Conservation (phyloP, 2,888 invertebrate genomes). For the Cheilosia impressa region DNA sequence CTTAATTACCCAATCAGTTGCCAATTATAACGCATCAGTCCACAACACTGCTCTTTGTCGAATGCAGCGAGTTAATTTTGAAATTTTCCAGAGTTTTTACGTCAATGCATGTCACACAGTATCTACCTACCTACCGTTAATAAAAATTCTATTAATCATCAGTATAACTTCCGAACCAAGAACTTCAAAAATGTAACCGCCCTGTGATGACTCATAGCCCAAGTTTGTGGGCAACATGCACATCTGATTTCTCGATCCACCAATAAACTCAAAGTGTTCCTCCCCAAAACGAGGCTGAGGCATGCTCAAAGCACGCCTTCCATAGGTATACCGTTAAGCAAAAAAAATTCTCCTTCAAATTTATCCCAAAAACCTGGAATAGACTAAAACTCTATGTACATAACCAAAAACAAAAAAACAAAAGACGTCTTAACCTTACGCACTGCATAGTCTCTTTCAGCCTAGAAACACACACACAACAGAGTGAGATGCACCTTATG, state of each 20-base stretch:
- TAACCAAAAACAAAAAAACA: slow-evolving; percentile 46
- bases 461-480: slow-evolving; percentile 24
- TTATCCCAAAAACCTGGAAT: slow-evolving; percentile 34
- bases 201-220: slow-evolving; percentile 67
- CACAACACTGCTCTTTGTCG: slow-evolving; percentile 1
- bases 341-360: slow-evolving; percentile 41
- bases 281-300: slow-evolving; percentile 50
- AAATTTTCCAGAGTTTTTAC: slow-evolving; percentile 22
- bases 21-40: slow-evolving; percentile 40
- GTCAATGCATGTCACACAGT: slow-evolving; percentile 35
- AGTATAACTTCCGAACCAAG: neutral
- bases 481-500: slow-evolving; percentile 61
- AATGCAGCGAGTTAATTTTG: slow-evolving; percentile 9
- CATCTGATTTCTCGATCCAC: slow-evolving; percentile 24
- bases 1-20: slow-evolving; percentile 7
- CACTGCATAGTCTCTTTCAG: slow-evolving; percentile 30
- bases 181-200: slow-evolving; percentile 35
- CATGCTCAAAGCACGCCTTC: slow-evolving; percentile 65
- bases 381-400: slow-evolving; percentile 49
- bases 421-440: slow-evolving; percentile 60
- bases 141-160: slow-evolving; percentile 14
- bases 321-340: neutral
- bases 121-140: neutral
- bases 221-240: slow-evolving; percentile 23
- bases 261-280: slow-evolving; percentile 49